phyloP scores from a whole-genome alignment of 2,113 vertebrate genomes.

The Cephalopterus ornatus region DNA sequence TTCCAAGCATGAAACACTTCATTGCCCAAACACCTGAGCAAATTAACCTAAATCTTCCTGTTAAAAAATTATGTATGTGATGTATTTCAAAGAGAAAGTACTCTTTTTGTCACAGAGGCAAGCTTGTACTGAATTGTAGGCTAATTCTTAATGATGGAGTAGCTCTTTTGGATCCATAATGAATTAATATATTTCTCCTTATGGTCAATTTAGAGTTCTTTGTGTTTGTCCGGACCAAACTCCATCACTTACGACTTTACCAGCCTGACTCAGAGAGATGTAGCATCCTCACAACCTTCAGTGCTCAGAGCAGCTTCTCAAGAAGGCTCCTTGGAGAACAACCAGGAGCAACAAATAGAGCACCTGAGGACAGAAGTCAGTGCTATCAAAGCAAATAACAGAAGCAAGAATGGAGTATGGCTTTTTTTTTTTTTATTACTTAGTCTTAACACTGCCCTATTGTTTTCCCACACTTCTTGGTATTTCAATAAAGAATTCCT shows the following conservation, averaged over 20 bases:
- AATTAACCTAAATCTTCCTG: background rate
- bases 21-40: background rate
- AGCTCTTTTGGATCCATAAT: background rate
- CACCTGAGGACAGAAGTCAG: slow-evolving; percentile 79
- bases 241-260: slow-evolving; percentile 78
- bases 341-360: slow-evolving; percentile 82
- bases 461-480: background rate
- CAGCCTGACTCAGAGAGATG: slow-evolving; percentile 72
- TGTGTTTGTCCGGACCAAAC: slow-evolving; percentile 82
- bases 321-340: slow-evolving; percentile 81
- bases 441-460: background rate
- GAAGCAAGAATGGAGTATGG: slow-evolving; percentile 77
- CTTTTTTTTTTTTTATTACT: background rate
- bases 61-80: background rate
- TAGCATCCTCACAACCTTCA: slow-evolving; percentile 57
- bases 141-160: background rate
- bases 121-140: background rate
- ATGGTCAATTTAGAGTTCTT: slow-evolving; percentile 78
- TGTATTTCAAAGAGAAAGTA: background rate
- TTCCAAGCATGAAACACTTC: background rate
- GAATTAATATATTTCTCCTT: background rate
- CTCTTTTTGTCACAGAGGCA: background rate
- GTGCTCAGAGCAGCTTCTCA: slow-evolving; percentile 80
- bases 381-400: slow-evolving; percentile 79
- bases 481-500: background rate